Evolutionary conservation across 2,888 invertebrate genomes (phyloP).

Genomic region (Parasteatoda lunata): DNA sequence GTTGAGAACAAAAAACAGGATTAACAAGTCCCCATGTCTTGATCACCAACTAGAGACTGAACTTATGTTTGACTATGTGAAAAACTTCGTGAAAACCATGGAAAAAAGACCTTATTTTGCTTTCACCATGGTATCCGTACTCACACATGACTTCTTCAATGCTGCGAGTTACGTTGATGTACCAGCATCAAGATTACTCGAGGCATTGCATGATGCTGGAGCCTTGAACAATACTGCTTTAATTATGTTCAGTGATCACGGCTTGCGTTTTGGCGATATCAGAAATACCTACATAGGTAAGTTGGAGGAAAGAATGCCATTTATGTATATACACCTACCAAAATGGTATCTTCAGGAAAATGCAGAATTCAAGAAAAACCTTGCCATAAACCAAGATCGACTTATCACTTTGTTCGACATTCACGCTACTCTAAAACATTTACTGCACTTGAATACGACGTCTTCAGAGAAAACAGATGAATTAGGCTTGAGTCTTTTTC

Average conservation of each 20-base stretch:
- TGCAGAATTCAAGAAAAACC: slow-evolving; percentile 70
- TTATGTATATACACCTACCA: slow-evolving; percentile 74
- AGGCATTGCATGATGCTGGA: slow-evolving; percentile 76
- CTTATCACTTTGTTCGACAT: slow-evolving; percentile 74
- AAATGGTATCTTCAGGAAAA: slow-evolving; percentile 71
- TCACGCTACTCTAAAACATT: slow-evolving; percentile 82
- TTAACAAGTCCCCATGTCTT: slow-evolving; percentile 13
- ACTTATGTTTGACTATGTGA: slow-evolving; percentile 38
- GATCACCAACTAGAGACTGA: slow-evolving; percentile 27
- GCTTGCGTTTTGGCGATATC: slow-evolving; percentile 89
- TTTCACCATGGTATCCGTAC: slow-evolving; percentile 73
- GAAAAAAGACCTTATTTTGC: slow-evolving; percentile 71
- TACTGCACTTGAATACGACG: slow-evolving; percentile 77
- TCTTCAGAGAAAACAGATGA: background rate
- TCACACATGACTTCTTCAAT: slow-evolving; percentile 73
- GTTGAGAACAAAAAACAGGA: slow-evolving; percentile 4
- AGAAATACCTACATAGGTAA: slow-evolving; percentile 81
- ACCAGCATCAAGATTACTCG: slow-evolving; percentile 77
- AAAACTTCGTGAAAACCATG: slow-evolving; percentile 30
- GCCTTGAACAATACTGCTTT: slow-evolving; percentile 82
- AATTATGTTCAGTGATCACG: slow-evolving; percentile 89
- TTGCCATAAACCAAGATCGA: slow-evolving; percentile 72
- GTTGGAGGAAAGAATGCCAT: slow-evolving; percentile 75
- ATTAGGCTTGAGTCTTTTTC: slow-evolving; percentile 72
- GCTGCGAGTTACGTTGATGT: slow-evolving; percentile 72